Evolutionary conservation across 2,797 vertebrate genomes (phyloP).

Genomic region (Lagodon rhomboides): DNA sequence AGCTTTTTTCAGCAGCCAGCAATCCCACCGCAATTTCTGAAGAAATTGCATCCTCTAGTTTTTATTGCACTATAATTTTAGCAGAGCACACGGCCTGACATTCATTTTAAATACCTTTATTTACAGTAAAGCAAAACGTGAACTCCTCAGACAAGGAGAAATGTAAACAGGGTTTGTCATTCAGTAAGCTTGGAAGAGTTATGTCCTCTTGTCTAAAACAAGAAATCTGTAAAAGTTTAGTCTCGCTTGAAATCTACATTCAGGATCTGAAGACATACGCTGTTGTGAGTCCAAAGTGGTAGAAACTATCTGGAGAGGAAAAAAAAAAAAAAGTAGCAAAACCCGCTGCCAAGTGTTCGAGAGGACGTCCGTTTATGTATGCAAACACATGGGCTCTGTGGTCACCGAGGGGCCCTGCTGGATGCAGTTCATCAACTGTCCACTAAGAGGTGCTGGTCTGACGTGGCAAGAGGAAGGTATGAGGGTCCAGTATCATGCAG

Average conservation of each 20-base stretch:
- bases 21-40: constrained; percentile 20
- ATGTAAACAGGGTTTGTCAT: constrained; percentile 90
- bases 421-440: constrained; percentile 72
- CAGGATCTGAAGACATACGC: constrained; percentile 74
- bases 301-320: constrained; percentile 37
- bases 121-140: constrained; percentile 87
- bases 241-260: constrained; percentile 77
- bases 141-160: constrained; percentile 82
- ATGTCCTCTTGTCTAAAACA: constrained; percentile 63
- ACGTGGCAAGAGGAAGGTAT: constrained; percentile 62
- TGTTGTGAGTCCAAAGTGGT: constrained; percentile 54
- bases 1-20: constrained; percentile 11
- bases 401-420: constrained; percentile 75
- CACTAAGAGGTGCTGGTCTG: constrained; percentile 77
- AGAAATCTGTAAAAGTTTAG: constrained; percentile 75
- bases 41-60: constrained; percentile 26
- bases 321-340: constrained; percentile 83
- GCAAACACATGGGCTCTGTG: constrained; percentile 27
- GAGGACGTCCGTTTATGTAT: constrained; percentile 46
- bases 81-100: constrained; percentile 90
- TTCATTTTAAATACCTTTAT: constrained; percentile 87
- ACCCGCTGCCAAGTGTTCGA: constrained; percentile 82
- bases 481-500: constrained; percentile 84
- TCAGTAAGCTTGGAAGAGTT: constrained; percentile 74
- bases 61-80: constrained; percentile 88